Conservation (phyloP, 2,888 invertebrate genomes). For the Campoplex capitator region DNA sequence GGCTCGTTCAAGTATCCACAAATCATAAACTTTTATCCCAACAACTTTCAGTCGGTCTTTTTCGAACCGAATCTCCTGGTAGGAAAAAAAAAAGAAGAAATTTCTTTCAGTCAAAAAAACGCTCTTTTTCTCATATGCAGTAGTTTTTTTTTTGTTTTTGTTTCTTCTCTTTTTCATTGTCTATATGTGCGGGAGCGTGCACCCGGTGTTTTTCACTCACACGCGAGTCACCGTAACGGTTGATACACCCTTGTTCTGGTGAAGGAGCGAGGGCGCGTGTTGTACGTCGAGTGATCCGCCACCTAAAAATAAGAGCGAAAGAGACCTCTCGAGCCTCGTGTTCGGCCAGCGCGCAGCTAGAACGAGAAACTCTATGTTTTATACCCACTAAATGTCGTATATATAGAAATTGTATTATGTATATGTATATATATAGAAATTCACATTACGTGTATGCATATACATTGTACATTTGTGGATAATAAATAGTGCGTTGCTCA, state of each 20-base stretch:
- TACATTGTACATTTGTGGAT: constrained; percentile 59
- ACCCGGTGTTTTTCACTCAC: constrained; percentile 13
- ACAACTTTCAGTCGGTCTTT: too few relatives aligned
- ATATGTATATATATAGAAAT: constrained; percentile 29
- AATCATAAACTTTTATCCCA: too few relatives aligned
- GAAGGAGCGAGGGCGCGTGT: constrained; percentile 50
- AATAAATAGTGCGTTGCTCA: constrained; percentile 69
- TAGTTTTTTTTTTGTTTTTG: background rate
- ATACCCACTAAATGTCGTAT: constrained; percentile 22
- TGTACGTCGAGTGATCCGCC: constrained; percentile 56
- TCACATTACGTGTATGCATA: background rate
- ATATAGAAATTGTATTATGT: constrained; percentile 17
- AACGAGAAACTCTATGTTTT: constrained; percentile 48
- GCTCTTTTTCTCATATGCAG: too few relatives aligned
- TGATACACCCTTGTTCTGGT: constrained; percentile 8
- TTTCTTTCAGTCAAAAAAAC: too few relatives aligned
- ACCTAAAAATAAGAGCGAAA: constrained; percentile 67
- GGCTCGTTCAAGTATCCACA: too few relatives aligned
- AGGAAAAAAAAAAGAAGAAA: too few relatives aligned
- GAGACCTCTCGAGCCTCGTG: constrained; percentile 47
- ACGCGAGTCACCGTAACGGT: constrained; percentile 15
- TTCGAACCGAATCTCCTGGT: too few relatives aligned
- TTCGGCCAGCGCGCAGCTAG: constrained; percentile 63
- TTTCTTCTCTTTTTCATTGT: background rate
- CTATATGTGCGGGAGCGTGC: background rate